A percentile compares a stretch with the other conserved stretches of the same genome.
Conservation (phyloP, 1,140 invertebrate species). For the Orius insidiosus region DNA sequence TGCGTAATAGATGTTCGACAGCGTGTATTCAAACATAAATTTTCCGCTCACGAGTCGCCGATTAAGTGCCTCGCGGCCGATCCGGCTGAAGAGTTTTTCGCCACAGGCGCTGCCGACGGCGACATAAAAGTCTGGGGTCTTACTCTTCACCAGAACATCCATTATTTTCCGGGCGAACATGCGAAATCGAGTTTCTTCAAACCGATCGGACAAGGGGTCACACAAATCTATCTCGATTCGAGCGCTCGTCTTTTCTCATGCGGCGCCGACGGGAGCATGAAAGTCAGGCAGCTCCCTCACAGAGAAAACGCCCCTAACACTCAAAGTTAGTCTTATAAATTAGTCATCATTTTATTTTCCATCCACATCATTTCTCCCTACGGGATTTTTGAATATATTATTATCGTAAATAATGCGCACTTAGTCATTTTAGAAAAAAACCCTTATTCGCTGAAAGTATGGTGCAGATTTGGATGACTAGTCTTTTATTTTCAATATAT, state of each 20-base stretch:
- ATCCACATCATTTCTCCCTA: too few relatives aligned
- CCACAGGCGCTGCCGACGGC: constrained; percentile 93
- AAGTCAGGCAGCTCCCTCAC: constrained; percentile 38
- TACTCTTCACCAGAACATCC: constrained; percentile 60
- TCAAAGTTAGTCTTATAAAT: too few relatives aligned
- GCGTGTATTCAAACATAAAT: constrained; percentile 68
- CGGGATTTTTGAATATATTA: too few relatives aligned
- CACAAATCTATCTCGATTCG: constrained; percentile 80
- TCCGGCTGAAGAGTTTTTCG: constrained; percentile 89
- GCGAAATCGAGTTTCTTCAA: constrained; percentile 85
- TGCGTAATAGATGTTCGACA: constrained; percentile 89
- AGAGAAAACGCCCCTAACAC: constrained; percentile 2
- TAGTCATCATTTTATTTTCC: too few relatives aligned
- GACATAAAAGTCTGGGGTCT: constrained; percentile 97
- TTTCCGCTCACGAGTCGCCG: constrained; percentile 80
- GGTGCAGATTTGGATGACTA: too few relatives aligned
- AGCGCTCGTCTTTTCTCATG: constrained; percentile 84
- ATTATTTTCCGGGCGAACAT: constrained; percentile 84
- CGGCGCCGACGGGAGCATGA: constrained; percentile 96
- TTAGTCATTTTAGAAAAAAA: too few relatives aligned
- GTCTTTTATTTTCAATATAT: too few relatives aligned
- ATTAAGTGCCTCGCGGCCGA: constrained; percentile 91
- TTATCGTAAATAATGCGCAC: too few relatives aligned
- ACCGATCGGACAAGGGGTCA: constrained; percentile 89
- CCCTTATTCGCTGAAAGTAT: too few relatives aligned